phyloP scores from a whole-genome alignment of 2,113 vertebrate genomes.

The Illadopsis cleaveri region DNA sequence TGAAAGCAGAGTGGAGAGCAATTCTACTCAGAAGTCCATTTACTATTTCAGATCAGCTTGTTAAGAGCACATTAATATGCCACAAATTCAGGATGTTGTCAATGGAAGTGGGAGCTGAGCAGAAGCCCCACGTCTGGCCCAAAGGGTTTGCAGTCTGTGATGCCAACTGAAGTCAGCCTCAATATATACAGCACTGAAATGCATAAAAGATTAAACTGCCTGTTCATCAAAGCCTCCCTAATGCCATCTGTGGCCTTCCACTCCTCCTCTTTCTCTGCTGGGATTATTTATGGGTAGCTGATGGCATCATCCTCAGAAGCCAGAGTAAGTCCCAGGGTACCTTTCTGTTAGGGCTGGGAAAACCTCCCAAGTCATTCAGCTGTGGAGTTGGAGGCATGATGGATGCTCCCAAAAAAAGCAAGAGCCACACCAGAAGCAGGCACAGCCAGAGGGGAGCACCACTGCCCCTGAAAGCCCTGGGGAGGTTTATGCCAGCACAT shows the following conservation, averaged over 20 bases:
- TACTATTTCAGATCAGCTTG: background rate
- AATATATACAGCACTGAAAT: constrained; percentile 57
- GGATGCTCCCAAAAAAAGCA: constrained; percentile 1
- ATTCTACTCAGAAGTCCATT: background rate
- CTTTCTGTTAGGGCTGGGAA: constrained; percentile 18
- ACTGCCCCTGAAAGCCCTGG: background rate
- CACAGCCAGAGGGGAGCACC: background rate
- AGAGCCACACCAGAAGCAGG: background rate
- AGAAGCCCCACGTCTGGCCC: background rate
- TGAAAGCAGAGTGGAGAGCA: constrained; percentile 47
- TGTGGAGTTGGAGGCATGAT: background rate
- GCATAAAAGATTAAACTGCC: constrained; percentile 57
- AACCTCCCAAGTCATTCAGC: constrained; percentile 29
- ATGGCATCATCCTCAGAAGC: constrained; percentile 59
- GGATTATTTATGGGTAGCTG: constrained; percentile 62
- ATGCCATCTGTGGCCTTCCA: constrained; percentile 62
- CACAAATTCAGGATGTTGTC: background rate
- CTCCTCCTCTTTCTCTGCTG: constrained; percentile 49
- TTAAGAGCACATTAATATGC: background rate
- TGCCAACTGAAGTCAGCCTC: constrained; percentile 46
- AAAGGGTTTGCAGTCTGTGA: background rate
- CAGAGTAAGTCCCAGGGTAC: constrained; percentile 32
- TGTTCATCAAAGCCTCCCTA: constrained; percentile 63
- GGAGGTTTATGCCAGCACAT: background rate
- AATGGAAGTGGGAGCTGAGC: background rate